Evolutionary conservation across 92 coral and sea anemone genomes (phyloP).

Genomic region (Porites rus): DNA sequence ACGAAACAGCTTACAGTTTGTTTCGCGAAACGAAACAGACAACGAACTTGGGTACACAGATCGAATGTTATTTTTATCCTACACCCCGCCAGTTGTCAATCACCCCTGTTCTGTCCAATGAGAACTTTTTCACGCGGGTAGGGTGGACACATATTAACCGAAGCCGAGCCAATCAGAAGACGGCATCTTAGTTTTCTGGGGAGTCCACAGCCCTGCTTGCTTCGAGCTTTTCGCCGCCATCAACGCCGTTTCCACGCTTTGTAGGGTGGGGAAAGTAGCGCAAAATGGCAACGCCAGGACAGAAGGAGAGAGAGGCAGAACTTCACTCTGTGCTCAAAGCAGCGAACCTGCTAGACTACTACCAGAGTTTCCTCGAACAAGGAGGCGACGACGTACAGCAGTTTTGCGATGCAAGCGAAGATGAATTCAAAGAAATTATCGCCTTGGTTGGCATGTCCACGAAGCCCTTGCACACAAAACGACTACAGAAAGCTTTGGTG

Average conservation of each 20-base stretch:
- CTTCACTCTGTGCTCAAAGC: constrained; percentile 91
- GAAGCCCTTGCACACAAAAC: constrained; percentile 97
- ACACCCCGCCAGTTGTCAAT: constrained; percentile 70
- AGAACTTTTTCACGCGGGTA: constrained; percentile 70
- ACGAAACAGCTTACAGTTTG: background rate
- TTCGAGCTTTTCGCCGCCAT: constrained; percentile 68
- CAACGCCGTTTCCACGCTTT: constrained; percentile 69
- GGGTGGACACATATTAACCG: constrained; percentile 43
- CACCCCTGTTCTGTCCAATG: constrained; percentile 82
- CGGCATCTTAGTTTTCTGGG: constrained; percentile 69
- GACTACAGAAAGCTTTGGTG: constrained; percentile 97
- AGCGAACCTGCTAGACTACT: constrained; percentile 98
- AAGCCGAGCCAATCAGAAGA: constrained; percentile 57
- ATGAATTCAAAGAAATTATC: constrained; percentile 97
- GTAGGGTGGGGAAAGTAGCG: constrained; percentile 95
- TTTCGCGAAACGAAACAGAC: background rate
- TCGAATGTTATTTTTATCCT: constrained; percentile 32
- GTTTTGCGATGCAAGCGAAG: constrained; percentile 98
- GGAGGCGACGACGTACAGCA: constrained; percentile 98
- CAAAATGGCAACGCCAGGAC: constrained; percentile 94
- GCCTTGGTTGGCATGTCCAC: constrained; percentile 99
- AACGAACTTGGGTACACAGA: background rate
- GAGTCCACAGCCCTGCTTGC: constrained; percentile 73
- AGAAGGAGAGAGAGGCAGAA: constrained; percentile 98
- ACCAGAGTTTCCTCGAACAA: constrained; percentile 90